phyloP scores from a whole-genome alignment of 2,888 invertebrate species.

The Cerceris rybyensis region DNA sequence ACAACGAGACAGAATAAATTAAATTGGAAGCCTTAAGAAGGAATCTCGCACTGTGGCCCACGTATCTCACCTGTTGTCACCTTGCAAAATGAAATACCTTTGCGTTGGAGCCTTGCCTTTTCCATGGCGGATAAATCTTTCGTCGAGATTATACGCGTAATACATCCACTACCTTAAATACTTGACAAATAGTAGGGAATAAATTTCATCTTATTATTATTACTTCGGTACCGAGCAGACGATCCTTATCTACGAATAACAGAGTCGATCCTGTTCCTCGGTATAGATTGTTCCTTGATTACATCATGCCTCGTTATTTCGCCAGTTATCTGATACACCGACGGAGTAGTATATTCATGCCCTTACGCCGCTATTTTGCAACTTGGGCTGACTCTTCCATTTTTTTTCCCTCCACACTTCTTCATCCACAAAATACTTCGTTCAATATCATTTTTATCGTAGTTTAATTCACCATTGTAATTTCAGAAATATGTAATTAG shows the following conservation, averaged over 20 bases:
- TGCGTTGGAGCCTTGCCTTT: no score
- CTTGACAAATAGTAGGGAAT: not conserved
- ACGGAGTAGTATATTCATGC: not conserved
- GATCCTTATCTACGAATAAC: not conserved
- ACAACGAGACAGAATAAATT: constrained; percentile 23
- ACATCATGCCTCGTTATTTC: not conserved
- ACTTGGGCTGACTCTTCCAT: not conserved
- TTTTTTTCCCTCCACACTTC: not conserved
- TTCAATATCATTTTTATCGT: no score
- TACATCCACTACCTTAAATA: not conserved
- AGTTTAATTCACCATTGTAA: no score
- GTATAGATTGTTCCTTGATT: constrained; percentile 2
- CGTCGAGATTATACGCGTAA: no score
- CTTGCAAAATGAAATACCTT: not conserved
- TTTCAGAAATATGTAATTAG: no score
- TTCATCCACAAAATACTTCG: no score
- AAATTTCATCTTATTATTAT: not conserved
- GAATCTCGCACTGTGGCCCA: not conserved
- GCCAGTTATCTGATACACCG: not conserved
- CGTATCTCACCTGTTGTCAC: not conserved
- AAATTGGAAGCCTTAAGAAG: not conserved
- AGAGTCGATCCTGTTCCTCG: constrained; percentile 5
- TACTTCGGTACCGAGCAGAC: not conserved
- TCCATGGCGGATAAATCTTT: no score
- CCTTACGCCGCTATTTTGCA: not conserved